Evolutionary conservation across 1,140 invertebrate genomes (phyloP), one percentile per base, ranked within the genome.

Genomic region (Battus philenor): DNA sequence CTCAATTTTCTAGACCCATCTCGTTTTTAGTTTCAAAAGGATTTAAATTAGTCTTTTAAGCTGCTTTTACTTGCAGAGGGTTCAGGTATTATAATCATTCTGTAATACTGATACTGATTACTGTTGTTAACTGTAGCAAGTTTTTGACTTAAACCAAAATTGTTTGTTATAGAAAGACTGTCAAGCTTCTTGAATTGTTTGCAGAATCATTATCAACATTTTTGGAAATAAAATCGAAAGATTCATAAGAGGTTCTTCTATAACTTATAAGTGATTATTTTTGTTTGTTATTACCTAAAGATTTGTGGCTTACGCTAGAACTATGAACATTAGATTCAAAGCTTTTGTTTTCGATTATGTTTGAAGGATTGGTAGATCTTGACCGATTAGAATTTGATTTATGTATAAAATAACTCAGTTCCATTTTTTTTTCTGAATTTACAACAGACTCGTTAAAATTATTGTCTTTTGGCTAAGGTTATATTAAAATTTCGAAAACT

Each of bases 1-100:
- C 86, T 90, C 34, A 91, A 89, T 64, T 94, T 92, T 52, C 88
- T 89, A 5, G 89, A 88, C 1, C 92, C 92, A 87, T 93, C 91
- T 0, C 86, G 54, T 47, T 75, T 33, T 43, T 65, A 10, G 72
- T 66, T 67, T 83, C 79, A 26, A 54, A 76, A 32, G 79, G 78
- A 57, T 74, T 84, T 34, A 86, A 52, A 46, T 63, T 77, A 2
- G 70, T 85, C 64, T 69, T 79, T 24, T 12, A 75, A 32, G 47
- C 60, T 81, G 8, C 51, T 62, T 63, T 60, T 79, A 43, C 68
- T 82, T 30, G 43, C 57, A 11, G 51, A 46, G 31, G 78, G 67
- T 51, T 81, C 75, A 20, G 74, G 72, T 39, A 63, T 72, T 2
- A 71, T 51, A 32, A 47, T 55, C 48, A 64, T 49, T 22, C 56